These are phyloP conservation scores for Scatophagus argus DNA, from an alignment of 2,113 vertebrate genomes.

Conservation along the genomic window DNA sequence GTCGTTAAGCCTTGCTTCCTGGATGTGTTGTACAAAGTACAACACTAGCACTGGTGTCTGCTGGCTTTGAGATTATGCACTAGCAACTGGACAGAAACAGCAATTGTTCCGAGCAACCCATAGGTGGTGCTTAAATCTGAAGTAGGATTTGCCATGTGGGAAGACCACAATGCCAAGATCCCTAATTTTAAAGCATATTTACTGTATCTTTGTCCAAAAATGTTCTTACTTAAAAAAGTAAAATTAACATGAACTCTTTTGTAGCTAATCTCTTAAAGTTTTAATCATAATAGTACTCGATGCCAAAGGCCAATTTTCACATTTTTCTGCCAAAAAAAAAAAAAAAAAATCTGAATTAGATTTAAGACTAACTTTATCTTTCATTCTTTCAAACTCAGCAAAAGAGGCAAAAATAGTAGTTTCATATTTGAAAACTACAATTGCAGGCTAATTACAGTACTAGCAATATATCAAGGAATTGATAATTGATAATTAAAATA, in stretches of 20 bases:
- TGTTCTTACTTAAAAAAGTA: not conserved
- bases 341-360: not conserved
- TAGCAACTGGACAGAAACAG: not conserved
- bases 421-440: not conserved
- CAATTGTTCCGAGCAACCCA: not conserved
- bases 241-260: not conserved
- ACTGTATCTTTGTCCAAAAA: not conserved
- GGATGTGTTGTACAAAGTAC: conserved; percentile 3
- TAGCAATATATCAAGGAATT: not conserved
- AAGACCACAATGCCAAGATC: not conserved
- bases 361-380: not conserved
- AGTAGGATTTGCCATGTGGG: not conserved
- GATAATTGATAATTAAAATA: too few species aligned
- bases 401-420: not conserved
- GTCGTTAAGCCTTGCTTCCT: conserved; percentile 35
- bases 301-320: not conserved
- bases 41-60: not conserved
- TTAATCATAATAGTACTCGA: not conserved
- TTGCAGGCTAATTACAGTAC: not conserved
- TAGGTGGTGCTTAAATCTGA: not conserved
- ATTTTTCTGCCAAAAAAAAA: too few species aligned
- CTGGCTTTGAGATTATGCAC: conserved; percentile 7
- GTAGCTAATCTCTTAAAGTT: not conserved
- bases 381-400: not conserved
- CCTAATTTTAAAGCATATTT: not conserved